Base-by-base conservation (phyloP, 2,888 invertebrate genomes). In the Parochlus steinenii region DNA sequence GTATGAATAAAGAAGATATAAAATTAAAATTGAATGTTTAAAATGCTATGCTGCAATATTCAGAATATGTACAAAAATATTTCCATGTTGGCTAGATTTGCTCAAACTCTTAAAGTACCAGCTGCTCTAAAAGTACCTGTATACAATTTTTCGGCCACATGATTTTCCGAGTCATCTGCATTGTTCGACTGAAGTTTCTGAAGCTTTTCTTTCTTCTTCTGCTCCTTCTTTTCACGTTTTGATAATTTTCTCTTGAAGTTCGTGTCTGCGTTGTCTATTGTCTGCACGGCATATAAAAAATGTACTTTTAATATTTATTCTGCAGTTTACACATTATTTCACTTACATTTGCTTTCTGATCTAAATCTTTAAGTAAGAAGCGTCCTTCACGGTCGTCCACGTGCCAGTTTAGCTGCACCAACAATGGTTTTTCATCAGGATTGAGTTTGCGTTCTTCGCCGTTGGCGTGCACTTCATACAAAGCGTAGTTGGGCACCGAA, bases 351-450 rank as follows among this genome's bases (percentile, higher is more conserved):
- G 82, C 83, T 56, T 80, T 83, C 52, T 80, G 82, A 53, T 81
- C 85, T 51, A 85, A 77, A 57, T 86, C 78, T 55, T 87, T 78
- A 39, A 98, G 71, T 44, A 98, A 65, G 63, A 98, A 98, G 41
- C 97, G 71, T 18, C 98, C 98, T 62, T 98, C 98, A 34, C 95
- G 67, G 57, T 98, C 97, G 55, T 98, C 97, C 39, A 90, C 87
- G 55, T 97, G 95, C 98, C 98, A 98, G 64, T 93, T 95, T 38
- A 98, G 71, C 62, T 98, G 98, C 39, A 98, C 95, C 41, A 93
- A 65, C 41, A 98, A 65, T 1, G 98, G 97, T 54, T 89, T 86
- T 63, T 98, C 97, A 49, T 87, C 86, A 15, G 81, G 75, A 45
- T 78, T 76, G 51, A 98, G 66, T 48, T 79, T 74, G 41, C 97